Percentiles rank a stretch among this genome's conserved stretches.
Evolutionary conservation across 2,113 vertebrate species (phyloP).

Genomic region (Talpa occidentalis): DNA sequence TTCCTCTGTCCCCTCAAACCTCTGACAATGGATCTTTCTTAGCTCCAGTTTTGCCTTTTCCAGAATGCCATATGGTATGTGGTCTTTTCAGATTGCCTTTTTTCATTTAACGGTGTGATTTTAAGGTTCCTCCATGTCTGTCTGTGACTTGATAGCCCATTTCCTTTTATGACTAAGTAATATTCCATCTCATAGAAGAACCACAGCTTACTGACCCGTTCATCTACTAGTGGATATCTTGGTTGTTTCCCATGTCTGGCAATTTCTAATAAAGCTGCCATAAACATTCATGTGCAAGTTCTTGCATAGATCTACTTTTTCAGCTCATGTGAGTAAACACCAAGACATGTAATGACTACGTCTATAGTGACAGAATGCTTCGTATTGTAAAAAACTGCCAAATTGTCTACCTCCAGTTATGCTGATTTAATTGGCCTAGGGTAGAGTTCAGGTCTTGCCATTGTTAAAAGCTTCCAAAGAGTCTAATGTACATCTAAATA

Average conservation of each 20-base stretch:
- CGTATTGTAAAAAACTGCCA: neutral
- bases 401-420: neutral
- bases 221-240: neutral
- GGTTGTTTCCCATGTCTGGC: neutral
- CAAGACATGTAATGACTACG: neutral
- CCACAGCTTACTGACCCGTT: neutral
- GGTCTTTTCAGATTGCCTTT: neutral
- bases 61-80: neutral
- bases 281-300: neutral
- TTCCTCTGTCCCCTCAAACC: neutral
- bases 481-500: neutral
- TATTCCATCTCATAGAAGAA: neutral
- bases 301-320: neutral
- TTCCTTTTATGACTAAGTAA: neutral
- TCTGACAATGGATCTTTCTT: neutral
- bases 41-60: neutral
- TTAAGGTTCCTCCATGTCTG: neutral
- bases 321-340: conserved; percentile 31
- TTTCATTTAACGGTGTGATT: neutral
- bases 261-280: neutral
- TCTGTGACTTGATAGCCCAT: neutral
- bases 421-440: neutral
- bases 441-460: neutral
- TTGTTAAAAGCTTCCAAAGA: neutral
- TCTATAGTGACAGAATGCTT: neutral